Percentiles rank a stretch among this genome's conserved stretches.
Conservation (phyloP, 2,797 vertebrate species). For the Leuciscus waleckii region DNA sequence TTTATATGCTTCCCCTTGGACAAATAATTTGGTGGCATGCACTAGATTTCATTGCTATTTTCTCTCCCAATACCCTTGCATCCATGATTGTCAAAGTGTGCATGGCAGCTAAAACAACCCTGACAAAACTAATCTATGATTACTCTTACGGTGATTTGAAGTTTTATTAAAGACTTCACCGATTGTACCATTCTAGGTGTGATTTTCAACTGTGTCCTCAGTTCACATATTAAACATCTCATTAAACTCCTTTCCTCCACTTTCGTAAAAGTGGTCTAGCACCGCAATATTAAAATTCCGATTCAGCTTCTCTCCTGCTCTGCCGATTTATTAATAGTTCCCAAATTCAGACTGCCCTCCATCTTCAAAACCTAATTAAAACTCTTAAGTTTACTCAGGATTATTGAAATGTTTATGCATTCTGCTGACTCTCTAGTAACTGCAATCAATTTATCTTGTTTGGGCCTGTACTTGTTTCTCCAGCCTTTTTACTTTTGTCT, state of each 20-base stretch:
- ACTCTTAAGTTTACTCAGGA: not conserved
- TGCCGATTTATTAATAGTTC: not conserved
- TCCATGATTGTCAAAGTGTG: not conserved
- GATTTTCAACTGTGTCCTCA: not conserved
- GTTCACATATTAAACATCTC: not conserved
- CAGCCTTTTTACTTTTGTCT: not conserved
- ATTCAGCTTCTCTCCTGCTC: not conserved
- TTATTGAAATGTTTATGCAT: too few species aligned
- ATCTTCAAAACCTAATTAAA: not conserved
- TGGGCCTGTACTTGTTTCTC: not conserved
- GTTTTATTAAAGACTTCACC: not conserved
- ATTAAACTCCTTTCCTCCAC: not conserved
- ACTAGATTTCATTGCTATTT: not conserved
- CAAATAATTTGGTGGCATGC: not conserved
- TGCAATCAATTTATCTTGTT: not conserved
- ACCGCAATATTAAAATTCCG: not conserved
- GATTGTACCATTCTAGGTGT: not conserved
- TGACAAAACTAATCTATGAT: not conserved
- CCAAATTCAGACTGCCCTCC: not conserved
- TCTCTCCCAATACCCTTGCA: not conserved
- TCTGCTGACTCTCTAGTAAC: not conserved
- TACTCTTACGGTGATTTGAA: not conserved
- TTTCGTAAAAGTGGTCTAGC: not conserved
- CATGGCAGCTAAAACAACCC: not conserved
- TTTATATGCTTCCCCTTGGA: not conserved